Percentiles rank a stretch among this genome's conserved stretches.
phyloP scores from a whole-genome alignment of 2,113 vertebrate genomes.

The Drymodes brunneopygia region DNA sequence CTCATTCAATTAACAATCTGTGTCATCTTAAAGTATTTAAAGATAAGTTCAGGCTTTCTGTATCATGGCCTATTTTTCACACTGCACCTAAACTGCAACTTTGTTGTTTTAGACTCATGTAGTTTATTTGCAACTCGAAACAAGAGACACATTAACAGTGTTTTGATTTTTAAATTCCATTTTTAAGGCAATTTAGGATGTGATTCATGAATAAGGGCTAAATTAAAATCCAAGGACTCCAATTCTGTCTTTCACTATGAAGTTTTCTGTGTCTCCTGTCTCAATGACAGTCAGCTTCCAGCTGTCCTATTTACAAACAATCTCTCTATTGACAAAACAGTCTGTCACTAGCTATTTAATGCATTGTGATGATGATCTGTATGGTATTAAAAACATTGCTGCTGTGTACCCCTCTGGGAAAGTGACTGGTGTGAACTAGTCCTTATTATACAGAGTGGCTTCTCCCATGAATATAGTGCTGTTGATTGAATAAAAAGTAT shows the following conservation, averaged over 20 bases:
- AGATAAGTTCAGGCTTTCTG: not conserved
- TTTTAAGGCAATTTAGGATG: not conserved
- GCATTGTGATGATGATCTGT: slow-evolving; percentile 43
- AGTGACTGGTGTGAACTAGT: not conserved
- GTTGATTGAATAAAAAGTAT: not conserved
- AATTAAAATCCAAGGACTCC: not conserved
- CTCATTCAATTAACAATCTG: not conserved
- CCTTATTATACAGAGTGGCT: not conserved
- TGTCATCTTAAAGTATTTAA: not conserved
- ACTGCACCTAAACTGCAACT: not conserved
- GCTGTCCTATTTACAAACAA: slow-evolving; percentile 52
- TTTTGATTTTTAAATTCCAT: not conserved
- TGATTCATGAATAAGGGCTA: not conserved
- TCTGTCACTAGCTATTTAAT: slow-evolving; percentile 59
- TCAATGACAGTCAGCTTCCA: slow-evolving; percentile 21
- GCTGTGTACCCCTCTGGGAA: not conserved
- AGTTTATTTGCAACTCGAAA: not conserved
- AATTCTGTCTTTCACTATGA: not conserved
- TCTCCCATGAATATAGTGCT: not conserved
- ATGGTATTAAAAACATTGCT: slow-evolving; percentile 1
- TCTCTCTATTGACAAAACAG: slow-evolving; percentile 52
- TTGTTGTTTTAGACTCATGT: not conserved
- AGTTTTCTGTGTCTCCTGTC: slow-evolving; percentile 44
- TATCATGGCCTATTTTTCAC: not conserved
- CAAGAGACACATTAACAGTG: not conserved